Base-by-base conservation (phyloP, 2,797 vertebrate genomes). In the Pagetopsis macropterus region DNA sequence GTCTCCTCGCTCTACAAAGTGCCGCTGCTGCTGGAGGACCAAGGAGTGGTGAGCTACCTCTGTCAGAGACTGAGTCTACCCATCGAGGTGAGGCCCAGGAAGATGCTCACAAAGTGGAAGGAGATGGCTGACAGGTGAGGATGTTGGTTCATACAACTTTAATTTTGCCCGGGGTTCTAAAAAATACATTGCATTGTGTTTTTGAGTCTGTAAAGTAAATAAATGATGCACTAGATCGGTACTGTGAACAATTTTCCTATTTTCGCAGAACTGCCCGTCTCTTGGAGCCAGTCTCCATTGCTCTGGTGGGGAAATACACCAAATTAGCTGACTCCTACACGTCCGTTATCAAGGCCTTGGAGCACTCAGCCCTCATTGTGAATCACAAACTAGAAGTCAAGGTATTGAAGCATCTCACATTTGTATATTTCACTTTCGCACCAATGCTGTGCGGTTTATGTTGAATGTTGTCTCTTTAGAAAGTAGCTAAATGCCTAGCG, bases 241-340 rank as follows among this genome's bases (percentile, higher is more conserved):
- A 1, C 4, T 65, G 10, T 55, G 6, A 68, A 57, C 19, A 17
- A 3, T 74, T 6, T 37, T 13, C 4, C 15, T 75, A 44, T 71
- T 44, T 64, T 27, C 44, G 58, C 61, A 99, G 98, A 78, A 97
- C 97, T 0, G 97, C 98, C 79, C 95, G 97, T 21, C 93, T 99
- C 31, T 90, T 98, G 41, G 97, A 99, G 74, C 94, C 91, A 0
- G 97, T 96, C 61, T 96, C 96, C 48, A 98, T 99, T 23, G 97
- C 98, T 0, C 94, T 99, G 8, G 98, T 99, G 84, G 98, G 98
- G 72, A 99, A 99, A 81, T 99, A 99, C 89, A 99, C 96, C 59
- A 99, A 98, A 81, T 94, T 99, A 72, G 94, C 97, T 0, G 98
- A 99, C 89, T 97, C 98, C 0, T 99, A 99, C 1, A 96, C 97